Percentiles rank a stretch among this genome's conserved stretches.
These are phyloP conservation scores for Drosophila micromelanica DNA, from an alignment of 1,140 invertebrate species.

Conservation along the genomic window DNA sequence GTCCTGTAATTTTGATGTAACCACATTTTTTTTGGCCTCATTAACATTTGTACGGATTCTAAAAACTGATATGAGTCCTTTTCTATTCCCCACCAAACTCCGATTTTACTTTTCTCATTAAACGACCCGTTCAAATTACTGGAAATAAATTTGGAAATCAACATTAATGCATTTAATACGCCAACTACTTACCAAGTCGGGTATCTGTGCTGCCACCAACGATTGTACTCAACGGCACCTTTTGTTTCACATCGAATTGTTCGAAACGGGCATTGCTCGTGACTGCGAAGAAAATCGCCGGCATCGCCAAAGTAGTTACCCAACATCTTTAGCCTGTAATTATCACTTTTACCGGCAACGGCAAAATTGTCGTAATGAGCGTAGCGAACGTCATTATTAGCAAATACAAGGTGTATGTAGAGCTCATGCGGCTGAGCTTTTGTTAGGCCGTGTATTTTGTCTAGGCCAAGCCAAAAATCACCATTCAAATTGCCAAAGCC, in stretches of 20 bases:
- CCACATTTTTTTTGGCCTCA: conserved; percentile 8
- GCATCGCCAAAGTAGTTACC: conserved; percentile 29
- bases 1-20: not conserved
- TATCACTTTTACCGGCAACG: conserved; percentile 12
- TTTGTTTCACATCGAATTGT: conserved; percentile 8
- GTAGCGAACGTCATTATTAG: conserved; percentile 18
- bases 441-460: conserved; percentile 29
- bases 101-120: conserved; percentile 18
- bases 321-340: conserved; percentile 23
- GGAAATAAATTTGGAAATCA: too few relatives aligned
- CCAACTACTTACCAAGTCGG: conserved; percentile 35
- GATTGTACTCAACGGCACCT: conserved; percentile 10
- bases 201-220: conserved; percentile 32
- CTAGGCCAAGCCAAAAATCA: conserved; percentile 36
- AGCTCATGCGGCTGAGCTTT: conserved; percentile 22
- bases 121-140: conserved; percentile 33
- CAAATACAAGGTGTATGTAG: conserved; percentile 21
- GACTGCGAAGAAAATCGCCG: conserved; percentile 22
- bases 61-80: conserved; percentile 17
- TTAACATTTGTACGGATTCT: conserved; percentile 32
- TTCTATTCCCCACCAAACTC: conserved; percentile 30
- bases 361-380: conserved; percentile 32
- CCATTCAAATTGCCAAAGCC: conserved; percentile 29
- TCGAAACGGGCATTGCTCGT: conserved; percentile 20
- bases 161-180: too few relatives aligned